These are phyloP conservation scores for Epinephelus cyanopodus DNA, from an alignment of 2,113 vertebrate species.

Conservation along the genomic window DNA sequence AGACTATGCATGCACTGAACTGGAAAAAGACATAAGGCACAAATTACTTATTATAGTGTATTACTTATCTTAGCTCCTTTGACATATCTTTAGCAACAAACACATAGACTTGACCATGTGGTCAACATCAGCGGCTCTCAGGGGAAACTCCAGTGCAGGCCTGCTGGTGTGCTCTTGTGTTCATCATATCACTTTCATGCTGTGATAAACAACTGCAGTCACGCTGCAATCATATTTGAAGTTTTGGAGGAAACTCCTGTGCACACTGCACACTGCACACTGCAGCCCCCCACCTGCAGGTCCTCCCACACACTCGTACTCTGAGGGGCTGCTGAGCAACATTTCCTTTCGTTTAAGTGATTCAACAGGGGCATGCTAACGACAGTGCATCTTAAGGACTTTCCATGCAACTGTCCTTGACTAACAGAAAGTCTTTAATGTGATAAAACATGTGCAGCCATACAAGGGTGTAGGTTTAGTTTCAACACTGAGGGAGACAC, in stretches of 20 bases:
- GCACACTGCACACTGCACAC: background rate
- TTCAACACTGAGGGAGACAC: too few relatives aligned
- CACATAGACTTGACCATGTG: background rate
- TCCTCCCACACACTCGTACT: background rate
- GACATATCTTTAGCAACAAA: conserved; percentile 14
- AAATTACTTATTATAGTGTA: background rate
- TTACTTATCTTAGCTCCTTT: background rate
- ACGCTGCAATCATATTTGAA: background rate
- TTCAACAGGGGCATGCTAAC: conserved; percentile 15
- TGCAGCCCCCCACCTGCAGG: conserved; percentile 6
- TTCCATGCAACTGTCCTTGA: conserved; percentile 16
- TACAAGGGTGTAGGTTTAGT: too few relatives aligned
- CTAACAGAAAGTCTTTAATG: conserved; percentile 31
- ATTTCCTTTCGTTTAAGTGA: conserved; percentile 2
- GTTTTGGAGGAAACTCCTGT: conserved; percentile 61
- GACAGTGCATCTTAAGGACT: conserved; percentile 31
- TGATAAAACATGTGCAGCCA: background rate
- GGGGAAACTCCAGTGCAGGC: conserved; percentile 51
- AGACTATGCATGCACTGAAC: background rate
- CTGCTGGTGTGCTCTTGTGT: conserved; percentile 1
- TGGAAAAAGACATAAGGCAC: background rate
- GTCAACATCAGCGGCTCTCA: background rate
- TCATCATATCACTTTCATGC: background rate
- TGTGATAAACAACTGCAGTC: conserved; percentile 40
- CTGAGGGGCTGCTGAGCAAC: conserved; percentile 19